These are phyloP conservation scores for Andrena chrysosceles DNA, from an alignment of 2,888 invertebrate genomes.

Conservation along the genomic window DNA sequence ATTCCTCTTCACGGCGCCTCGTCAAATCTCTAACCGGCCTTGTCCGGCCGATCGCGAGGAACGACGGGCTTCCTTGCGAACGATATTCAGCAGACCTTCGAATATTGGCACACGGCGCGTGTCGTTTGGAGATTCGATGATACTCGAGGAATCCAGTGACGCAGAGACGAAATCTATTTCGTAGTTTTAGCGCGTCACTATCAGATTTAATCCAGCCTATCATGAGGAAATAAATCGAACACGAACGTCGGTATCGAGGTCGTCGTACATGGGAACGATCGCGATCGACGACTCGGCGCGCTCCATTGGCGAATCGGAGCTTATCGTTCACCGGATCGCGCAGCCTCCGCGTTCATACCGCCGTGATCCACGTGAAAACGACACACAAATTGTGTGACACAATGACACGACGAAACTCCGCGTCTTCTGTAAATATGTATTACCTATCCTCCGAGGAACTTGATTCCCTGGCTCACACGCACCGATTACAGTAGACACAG, in stretches of 20 bases:
- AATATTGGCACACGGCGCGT: too few species aligned
- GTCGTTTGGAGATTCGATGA: not conserved
- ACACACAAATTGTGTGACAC: too few species aligned
- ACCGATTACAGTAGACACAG: too few species aligned
- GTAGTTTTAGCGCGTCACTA: not conserved
- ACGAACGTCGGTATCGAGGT: not conserved
- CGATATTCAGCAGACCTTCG: too few species aligned
- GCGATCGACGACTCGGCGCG: not conserved
- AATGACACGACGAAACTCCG: too few species aligned
- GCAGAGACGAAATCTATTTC: not conserved
- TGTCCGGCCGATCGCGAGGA: not conserved
- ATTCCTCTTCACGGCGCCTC: not conserved
- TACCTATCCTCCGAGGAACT: too few species aligned
- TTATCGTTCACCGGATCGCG: conserved; percentile 2
- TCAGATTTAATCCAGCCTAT: not conserved
- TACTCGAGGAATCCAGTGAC: not conserved
- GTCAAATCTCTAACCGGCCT: not conserved
- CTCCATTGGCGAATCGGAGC: not conserved
- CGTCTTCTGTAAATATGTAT: too few species aligned
- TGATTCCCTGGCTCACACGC: too few species aligned
- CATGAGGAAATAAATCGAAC: not conserved
- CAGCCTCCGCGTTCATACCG: too few species aligned
- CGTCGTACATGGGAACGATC: not conserved
- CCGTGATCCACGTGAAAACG: too few species aligned
- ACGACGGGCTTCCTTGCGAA: too few species aligned